Conservation (phyloP, 64 coral and sea anemone species). For the Dendronephthya gigantea region DNA sequence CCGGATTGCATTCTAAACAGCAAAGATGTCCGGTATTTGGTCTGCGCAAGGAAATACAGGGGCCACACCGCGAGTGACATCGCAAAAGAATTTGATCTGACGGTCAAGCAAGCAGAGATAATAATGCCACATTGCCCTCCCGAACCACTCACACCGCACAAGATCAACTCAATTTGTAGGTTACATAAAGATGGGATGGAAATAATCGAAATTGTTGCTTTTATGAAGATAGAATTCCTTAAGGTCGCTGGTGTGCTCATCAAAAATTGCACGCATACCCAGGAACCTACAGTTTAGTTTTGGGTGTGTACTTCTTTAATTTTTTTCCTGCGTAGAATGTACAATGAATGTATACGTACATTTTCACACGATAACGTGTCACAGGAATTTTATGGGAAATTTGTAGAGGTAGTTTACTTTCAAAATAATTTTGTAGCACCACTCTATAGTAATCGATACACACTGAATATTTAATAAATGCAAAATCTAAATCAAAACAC, state of each 20-base stretch:
- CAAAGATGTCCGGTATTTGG: neutral
- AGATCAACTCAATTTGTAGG: neutral
- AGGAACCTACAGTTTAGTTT: no score
- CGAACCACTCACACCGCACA: neutral
- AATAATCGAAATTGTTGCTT: neutral
- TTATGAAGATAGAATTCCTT: neutral
- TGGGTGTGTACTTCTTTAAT: no score
- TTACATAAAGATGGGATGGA: neutral
- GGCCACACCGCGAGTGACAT: neutral
- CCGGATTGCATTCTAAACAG: slow-evolving; percentile 1
- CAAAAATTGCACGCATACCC: neutral
- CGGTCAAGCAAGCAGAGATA: neutral
- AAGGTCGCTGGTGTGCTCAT: neutral
- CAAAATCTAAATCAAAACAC: no score
- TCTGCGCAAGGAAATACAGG: neutral
- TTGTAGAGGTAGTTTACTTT: no score
- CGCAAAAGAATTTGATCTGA: neutral
- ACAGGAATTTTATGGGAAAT: no score
- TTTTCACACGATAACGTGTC: no score
- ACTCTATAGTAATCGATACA: no score
- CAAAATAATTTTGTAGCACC: no score
- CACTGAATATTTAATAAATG: no score
- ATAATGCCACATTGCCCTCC: neutral
- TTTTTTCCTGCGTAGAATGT: no score
- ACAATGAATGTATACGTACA: no score